Evolutionary conservation across 2,888 invertebrate genomes (phyloP).

Genomic region (Drosophila quinaria): DNA sequence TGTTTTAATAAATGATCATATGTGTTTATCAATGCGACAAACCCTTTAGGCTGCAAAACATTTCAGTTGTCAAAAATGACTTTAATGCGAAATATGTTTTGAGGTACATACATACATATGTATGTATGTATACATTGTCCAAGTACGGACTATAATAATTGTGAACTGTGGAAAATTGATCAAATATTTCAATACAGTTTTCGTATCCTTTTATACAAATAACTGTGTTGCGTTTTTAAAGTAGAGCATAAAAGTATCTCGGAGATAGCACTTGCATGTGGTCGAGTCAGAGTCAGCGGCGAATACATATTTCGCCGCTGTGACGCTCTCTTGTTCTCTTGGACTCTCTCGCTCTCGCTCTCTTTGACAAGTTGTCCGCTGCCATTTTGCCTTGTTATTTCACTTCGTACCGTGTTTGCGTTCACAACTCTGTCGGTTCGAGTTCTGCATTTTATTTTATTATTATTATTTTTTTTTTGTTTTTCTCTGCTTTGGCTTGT

Average conservation of each 20-base stretch:
- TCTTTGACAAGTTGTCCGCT: conserved; percentile 52
- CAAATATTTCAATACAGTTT: neutral
- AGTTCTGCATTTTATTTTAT: conserved; percentile 79
- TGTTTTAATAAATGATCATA: neutral
- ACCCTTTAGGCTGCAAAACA: neutral
- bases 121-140: neutral
- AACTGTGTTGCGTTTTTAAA: neutral
- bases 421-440: conserved; percentile 78
- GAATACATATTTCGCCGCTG: conserved; percentile 63
- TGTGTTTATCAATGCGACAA: neutral
- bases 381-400: conserved; percentile 77
- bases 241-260: conserved; percentile 43
- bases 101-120: conserved; percentile 1
- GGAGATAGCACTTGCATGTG: conserved; percentile 52
- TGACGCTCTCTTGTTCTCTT: conserved; percentile 55
- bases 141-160: neutral
- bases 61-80: neutral
- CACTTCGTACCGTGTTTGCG: conserved; percentile 79
- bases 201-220: conserved; percentile 17
- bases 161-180: neutral
- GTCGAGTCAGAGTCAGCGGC: conserved; percentile 53
- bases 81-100: neutral
- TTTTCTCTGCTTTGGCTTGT: conserved; percentile 70
- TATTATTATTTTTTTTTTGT: conserved; percentile 77
- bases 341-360: conserved; percentile 40